Base-by-base conservation (phyloP, 23 tunicate species). In the Aplidium turbinatum region DNA sequence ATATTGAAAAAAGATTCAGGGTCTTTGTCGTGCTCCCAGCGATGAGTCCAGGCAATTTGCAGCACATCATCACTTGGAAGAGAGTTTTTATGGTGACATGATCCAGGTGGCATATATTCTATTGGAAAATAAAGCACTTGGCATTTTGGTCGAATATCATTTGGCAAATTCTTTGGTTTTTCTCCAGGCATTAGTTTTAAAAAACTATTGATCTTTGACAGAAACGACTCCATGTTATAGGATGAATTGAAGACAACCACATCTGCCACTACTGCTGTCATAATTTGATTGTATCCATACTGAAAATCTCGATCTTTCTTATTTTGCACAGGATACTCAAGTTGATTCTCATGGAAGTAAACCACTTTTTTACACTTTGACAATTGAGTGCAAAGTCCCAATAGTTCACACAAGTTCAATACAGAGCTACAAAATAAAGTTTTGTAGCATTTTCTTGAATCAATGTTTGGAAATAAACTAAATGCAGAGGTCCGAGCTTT, bases 301-400 rank as follows among this genome's bases (percentile, higher is more conserved):
- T 92, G 98, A 63, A 92, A 85, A 62, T 92, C 98, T 0, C 85
- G 50, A 51, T 79, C 89, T 73, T 86, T 53, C 45, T 47, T 27
- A 18, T 70, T 76, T 45, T 80, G 83, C n/a, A 92, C 84, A 0
- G 98, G 98, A 54, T 92, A 92, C 2, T 89, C 93, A 36, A 92
- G 87, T 54, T 92, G 98, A 51, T 92, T 92, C 86, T 92, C 98
- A 54, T 92, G 98, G 76, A 86, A 92, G 57, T 92, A 92, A 73
- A 92, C 84, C 19, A 92, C 80, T 62, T 86, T 92, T 35, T 74
- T 75, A 23, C 82, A 58, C 21, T 38, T 30, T 9, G 20, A 9
- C 1, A 92, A 70, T 3, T 46, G 26, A 35, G 87, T 87, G 6
- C 61, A 39, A 36, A 92, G 34, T n/a, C 89, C 88, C 0, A 86